Evolutionary conservation across 2,797 vertebrate genomes (phyloP).

Genomic region (Sorex maritimensis): DNA sequence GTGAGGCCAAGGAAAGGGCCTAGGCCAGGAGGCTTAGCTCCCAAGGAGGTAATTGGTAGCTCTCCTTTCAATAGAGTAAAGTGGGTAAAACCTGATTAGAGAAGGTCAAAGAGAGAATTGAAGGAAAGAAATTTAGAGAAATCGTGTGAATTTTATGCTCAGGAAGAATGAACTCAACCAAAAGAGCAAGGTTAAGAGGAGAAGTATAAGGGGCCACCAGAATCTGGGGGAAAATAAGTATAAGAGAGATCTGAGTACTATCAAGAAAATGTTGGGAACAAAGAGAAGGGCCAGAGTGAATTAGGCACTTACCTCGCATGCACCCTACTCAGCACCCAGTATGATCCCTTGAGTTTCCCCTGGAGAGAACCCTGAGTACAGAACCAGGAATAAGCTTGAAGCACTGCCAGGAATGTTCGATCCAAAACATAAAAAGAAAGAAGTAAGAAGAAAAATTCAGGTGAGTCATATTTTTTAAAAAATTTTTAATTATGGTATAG

Average conservation of each 20-base stretch:
- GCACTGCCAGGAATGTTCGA: no score
- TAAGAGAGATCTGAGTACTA: background rate
- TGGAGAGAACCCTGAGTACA: no score
- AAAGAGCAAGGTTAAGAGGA: slow-evolving; percentile 62
- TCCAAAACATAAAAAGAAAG: no score
- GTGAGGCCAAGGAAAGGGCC: slow-evolving; percentile 21
- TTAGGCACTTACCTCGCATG: no score
- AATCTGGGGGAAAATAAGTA: background rate
- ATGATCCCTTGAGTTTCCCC: no score
- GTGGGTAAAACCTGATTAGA: slow-evolving; percentile 74
- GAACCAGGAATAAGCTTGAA: no score
- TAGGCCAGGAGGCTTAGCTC: slow-evolving; percentile 23
- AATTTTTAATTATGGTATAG: slow-evolving; percentile 60
- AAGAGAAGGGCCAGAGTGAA: background rate
- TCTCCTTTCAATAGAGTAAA: slow-evolving; percentile 63
- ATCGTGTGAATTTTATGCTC: slow-evolving; percentile 31
- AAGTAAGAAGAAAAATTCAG: no score
- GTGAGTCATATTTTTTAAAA: background rate
- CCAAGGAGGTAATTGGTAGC: slow-evolving; percentile 66
- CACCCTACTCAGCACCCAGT: no score
- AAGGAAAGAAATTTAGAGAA: slow-evolving; percentile 74
- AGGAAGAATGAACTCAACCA: slow-evolving; percentile 50
- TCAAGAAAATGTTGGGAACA: background rate
- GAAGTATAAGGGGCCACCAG: background rate
- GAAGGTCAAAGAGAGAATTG: slow-evolving; percentile 81